Percentiles rank a stretch among this genome's conserved stretches.
Evolutionary conservation across 2,797 vertebrate species (phyloP).

Genomic region (Chloroceryle inda): DNA sequence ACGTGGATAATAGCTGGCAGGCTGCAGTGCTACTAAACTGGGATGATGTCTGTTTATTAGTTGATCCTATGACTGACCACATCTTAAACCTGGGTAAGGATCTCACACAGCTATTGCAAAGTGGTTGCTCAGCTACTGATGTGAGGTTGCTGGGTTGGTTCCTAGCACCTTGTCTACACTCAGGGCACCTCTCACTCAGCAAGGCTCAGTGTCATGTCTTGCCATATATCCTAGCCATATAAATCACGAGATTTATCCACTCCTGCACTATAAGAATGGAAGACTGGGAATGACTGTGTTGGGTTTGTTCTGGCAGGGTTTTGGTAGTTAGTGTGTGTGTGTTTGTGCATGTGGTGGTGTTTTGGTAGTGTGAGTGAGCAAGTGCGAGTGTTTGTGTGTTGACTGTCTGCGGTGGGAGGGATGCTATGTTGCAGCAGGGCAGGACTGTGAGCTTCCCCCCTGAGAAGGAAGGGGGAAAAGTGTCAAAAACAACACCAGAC

Average conservation of each 20-base stretch:
- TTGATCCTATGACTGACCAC: neutral
- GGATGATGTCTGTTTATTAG: neutral
- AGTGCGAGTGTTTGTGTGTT: too few relatives aligned
- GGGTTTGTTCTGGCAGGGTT: neutral
- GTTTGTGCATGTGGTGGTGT: neutral
- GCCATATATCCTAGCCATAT: neutral
- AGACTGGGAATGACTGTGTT: neutral
- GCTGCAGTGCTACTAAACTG: neutral
- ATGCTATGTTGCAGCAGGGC: neutral
- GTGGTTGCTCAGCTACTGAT: rapidly evolving
- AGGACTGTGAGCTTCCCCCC: neutral
- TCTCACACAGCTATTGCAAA: neutral
- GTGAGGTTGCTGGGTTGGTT: rapidly evolving
- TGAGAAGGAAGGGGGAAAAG: neutral
- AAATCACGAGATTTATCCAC: neutral
- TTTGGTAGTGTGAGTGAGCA: too few relatives aligned
- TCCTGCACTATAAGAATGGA: neutral
- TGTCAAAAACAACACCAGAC: neutral
- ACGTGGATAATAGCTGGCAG: neutral
- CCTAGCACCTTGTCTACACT: neutral
- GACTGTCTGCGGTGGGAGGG: neutral
- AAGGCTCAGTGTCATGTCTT: neutral
- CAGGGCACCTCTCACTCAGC: too few relatives aligned
- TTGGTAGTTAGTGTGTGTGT: too few relatives aligned
- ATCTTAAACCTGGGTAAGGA: neutral